Base-by-base conservation (phyloP, 2,888 invertebrate genomes). In the Drosophila nr. perissopoda region DNA sequence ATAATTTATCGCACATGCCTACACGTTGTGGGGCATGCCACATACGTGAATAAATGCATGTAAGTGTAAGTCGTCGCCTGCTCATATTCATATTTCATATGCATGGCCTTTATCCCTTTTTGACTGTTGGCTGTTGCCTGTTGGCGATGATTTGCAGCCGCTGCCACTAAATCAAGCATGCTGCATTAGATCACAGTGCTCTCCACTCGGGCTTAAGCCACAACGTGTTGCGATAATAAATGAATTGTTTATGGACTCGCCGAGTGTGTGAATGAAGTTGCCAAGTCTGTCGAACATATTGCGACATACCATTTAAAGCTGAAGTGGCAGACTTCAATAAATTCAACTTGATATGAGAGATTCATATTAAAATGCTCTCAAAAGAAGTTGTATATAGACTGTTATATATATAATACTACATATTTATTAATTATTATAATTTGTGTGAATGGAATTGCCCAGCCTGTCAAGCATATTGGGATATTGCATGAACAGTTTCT, bases 1-100 rank as follows among this genome's bases (percentile, higher is more conserved):
- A 90, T 91, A 91, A 91, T 92, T 91, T 91, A 91, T 91, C 82
- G 90, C 91, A 92, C 92, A 91, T 92, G 91, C 89, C 90, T 87
- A 86, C 91, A 90, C 88, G 84, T 65, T 71, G 72, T 69, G 73
- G 73, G 73, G 80, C 78, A 73, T 45, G 52, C 60, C 70, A 53
- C 71, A 70, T 64, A 52, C 31, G 59, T 69, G 38, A 34, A 63
- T 36, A 34, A 36, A 49, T 57, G 54, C 52, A 42, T 60, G 29
- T 45, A 16, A 40, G 49, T 53, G 40, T 45, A 52, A 58, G 59
- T 49, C 53, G 49, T 62, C 59, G 49, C 68, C 73, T 78, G 69
- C 79, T 76, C 83, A 85, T 82, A 88, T 87, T 73, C 82, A 79
- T 78, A 76, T 82, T 67, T 78, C 69, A 49, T 59, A 62, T 69